These are phyloP conservation scores for Erethizon dorsatum DNA, from an alignment of 2,797 vertebrate genomes.

Conservation along the genomic window DNA sequence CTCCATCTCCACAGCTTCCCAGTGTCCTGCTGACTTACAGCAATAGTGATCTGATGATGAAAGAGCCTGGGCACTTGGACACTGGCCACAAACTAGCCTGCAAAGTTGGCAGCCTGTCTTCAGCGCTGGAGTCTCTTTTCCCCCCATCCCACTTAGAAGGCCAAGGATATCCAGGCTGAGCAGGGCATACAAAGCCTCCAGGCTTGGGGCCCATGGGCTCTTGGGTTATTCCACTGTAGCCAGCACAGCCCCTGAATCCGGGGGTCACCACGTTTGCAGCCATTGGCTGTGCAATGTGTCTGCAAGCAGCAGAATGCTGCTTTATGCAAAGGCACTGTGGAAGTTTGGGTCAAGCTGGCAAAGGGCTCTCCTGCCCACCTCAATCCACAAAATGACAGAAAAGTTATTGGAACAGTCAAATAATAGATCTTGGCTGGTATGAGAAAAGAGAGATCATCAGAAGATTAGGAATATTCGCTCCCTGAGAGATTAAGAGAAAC, in stretches of 20 bases:
- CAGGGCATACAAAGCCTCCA: neutral
- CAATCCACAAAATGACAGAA: neutral
- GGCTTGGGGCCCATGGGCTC: neutral
- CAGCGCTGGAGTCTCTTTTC: neutral
- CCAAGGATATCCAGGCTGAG: neutral
- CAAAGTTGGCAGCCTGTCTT: neutral
- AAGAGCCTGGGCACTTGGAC: neutral
- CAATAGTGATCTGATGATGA: neutral
- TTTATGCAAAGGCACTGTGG: neutral
- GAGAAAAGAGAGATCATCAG: neutral
- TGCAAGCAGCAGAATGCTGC: neutral
- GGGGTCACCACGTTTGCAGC: neutral
- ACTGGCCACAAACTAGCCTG: neutral
- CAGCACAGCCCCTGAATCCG: neutral
- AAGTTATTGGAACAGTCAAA: neutral
- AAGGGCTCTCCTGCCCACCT: neutral
- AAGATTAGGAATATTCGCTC: neutral
- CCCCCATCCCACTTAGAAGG: neutral
- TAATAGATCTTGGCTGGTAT: neutral
- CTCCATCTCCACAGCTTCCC: neutral
- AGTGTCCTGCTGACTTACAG: neutral
- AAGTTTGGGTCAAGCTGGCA: slow-evolving; percentile 5
- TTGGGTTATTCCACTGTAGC: neutral
- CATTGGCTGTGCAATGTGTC: neutral
- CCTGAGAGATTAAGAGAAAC: slow-evolving; percentile 2